phyloP scores from a whole-genome alignment of 1,140 invertebrate genomes.

The Leucophenga varia region DNA sequence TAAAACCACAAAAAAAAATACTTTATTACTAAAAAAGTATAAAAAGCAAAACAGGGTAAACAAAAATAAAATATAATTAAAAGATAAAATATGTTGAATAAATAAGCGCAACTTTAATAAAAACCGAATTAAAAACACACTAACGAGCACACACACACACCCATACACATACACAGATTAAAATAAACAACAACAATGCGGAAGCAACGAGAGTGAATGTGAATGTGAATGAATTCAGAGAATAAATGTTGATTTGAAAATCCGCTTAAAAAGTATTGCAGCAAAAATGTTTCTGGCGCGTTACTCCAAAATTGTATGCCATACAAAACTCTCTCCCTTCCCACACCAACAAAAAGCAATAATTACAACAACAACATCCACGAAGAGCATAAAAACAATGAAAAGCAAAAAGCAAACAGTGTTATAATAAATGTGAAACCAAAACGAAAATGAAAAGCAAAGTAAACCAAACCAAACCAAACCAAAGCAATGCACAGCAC shows the following conservation, averaged over 20 bases:
- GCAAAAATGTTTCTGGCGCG: too few relatives aligned
- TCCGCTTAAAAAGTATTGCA: too few relatives aligned
- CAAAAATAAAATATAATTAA: neutral
- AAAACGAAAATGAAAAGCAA: constrained; percentile 15
- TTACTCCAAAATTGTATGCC: too few relatives aligned
- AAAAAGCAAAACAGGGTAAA: too few relatives aligned
- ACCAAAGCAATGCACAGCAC: constrained; percentile 9
- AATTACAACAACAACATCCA: constrained; percentile 10
- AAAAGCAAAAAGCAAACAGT: constrained; percentile 1
- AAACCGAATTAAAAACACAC: too few relatives aligned
- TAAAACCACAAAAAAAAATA: too few relatives aligned
- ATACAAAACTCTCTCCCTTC: too few relatives aligned
- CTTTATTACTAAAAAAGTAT: too few relatives aligned
- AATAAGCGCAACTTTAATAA: neutral
- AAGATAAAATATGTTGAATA: neutral
- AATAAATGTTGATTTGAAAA: too few relatives aligned
- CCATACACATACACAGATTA: neutral
- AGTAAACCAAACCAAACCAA: too few relatives aligned
- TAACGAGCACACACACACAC: neutral
- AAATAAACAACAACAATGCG: neutral
- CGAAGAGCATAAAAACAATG: constrained; percentile 10
- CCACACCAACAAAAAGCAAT: constrained; percentile 1
- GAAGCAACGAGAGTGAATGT: neutral
- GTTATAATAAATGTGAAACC: constrained; percentile 25
- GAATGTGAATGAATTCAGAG: too few relatives aligned